These are phyloP conservation scores for Mallateleia sp. DNA, from an alignment of 2,888 invertebrate species.

Conservation along the genomic window DNA sequence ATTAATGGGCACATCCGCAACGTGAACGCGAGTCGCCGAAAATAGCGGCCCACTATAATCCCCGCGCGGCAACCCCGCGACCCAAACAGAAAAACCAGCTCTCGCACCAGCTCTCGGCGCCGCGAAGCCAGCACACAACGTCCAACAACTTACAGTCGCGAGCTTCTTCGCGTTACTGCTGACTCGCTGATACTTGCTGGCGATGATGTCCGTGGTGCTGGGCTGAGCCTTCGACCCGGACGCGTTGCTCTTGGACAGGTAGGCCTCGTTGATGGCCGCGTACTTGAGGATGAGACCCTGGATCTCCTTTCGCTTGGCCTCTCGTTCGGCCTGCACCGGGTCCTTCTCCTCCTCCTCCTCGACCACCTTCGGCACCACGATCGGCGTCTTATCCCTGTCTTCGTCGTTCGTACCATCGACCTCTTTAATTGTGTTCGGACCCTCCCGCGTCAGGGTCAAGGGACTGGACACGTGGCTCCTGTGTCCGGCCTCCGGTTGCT, in stretches of 20 bases:
- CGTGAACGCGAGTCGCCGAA: conserved; percentile 36
- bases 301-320: conserved; percentile 95
- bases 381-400: conserved; percentile 51
- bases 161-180: conserved; percentile 74
- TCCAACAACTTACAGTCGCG: conserved; percentile 84
- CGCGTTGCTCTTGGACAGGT: conserved; percentile 36
- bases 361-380: conserved; percentile 85
- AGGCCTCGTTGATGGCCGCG: conserved; percentile 93
- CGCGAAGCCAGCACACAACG: too few relatives aligned
- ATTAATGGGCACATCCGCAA: conserved; percentile 57
- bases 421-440: conserved; percentile 1
- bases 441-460: conserved; percentile 64
- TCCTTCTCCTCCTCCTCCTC: conserved; percentile 90
- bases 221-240: conserved; percentile 44
- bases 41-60: conserved; percentile 47
- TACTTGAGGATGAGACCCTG: conserved; percentile 96
- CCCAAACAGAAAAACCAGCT: too few relatives aligned
- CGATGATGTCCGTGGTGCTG: conserved; percentile 87
- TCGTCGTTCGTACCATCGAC: background rate
- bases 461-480: conserved; percentile 89
- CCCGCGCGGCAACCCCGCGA: too few relatives aligned
- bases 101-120: too few relatives aligned
- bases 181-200: conserved; percentile 88
- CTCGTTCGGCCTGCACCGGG: conserved; percentile 92
- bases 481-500: conserved; percentile 90